Evolutionary conservation across 2,888 invertebrate species (phyloP), one percentile per base, ranked within the genome.

Genomic region (Clanis bilineata): DNA sequence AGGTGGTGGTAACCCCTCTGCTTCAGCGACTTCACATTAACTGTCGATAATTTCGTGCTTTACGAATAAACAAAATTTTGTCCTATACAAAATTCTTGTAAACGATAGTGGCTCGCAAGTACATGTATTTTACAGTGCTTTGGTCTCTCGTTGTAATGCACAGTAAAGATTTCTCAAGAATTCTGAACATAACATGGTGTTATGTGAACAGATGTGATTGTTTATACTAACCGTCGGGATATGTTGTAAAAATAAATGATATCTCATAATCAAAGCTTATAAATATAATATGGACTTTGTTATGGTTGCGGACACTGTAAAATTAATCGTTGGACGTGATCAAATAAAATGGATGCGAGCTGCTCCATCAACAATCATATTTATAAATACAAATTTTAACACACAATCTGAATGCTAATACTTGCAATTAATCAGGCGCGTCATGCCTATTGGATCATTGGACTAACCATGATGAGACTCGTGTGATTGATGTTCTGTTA

Each of bases 231-330:
- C 47, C 51, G 51, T 51, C 15, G 51, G 51, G 28, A 51, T 51
- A 32, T 51, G 51, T 51, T 51, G 28, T 51, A 51, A 51, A 51
- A 51, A 51, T 51, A 28, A 32, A 28, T 51, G 15, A 51, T 51
- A 51, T 51, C 51, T 32, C 51, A 51, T 51, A 51, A 51, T 51
- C 18, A 51, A 32, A 51, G 51, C 28, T 51, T 32, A 18, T 51
- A 51, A 51, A 51, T 28, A 51, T 28, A 28, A 51, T n/a, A n/a
- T n/a, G 32, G 21, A 18, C 18, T 32, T 28, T 51, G 51, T 51
- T 32, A 51, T 51, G 15, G 9, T 32, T 12, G 44, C 22, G 22
- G 44, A 23, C 44, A 10, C 22, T 18, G 28, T 21, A 18, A 10
- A 18, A 51, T 32, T 7, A 36, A 36, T 32, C 41, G 32, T 51